Evolutionary conservation across 2,113 vertebrate genomes (phyloP).

Genomic region (Anguilla rostrata): DNA sequence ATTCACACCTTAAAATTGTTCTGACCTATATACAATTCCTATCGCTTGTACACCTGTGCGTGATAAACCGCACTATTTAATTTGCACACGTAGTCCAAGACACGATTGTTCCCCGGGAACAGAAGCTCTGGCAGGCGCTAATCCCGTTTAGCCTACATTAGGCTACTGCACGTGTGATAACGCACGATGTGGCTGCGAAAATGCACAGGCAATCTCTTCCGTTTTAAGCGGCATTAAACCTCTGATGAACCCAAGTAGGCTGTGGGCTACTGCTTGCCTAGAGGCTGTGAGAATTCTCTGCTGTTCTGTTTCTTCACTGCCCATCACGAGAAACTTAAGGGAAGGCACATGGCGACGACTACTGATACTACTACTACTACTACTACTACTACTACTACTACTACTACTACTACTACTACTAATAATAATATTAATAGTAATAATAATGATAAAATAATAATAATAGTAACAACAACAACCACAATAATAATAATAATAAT

Average conservation of each 20-base stretch:
- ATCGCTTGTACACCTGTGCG: no score
- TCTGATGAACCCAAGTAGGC: slow-evolving; percentile 58
- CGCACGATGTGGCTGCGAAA: slow-evolving; percentile 59
- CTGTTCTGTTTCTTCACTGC: slow-evolving; percentile 70
- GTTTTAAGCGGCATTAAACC: slow-evolving; percentile 57
- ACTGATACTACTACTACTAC: slow-evolving; percentile 54
- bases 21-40: background rate
- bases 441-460: no score
- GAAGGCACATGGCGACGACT: slow-evolving; percentile 33
- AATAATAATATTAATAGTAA: no score
- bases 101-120: background rate
- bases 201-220: slow-evolving; percentile 54
- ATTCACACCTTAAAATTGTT: background rate
- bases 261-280: slow-evolving; percentile 68
- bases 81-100: background rate
- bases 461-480: no score
- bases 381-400: slow-evolving; percentile 36
- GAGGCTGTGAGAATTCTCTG: slow-evolving; percentile 72
- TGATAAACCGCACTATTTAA: no score
- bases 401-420: no score
- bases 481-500: no score
- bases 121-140: background rate
- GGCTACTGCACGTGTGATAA: background rate
- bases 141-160: background rate
- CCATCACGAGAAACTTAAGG: slow-evolving; percentile 50